phyloP scores from a whole-genome alignment of 1,140 invertebrate genomes.

The Hyles vespertilio region DNA sequence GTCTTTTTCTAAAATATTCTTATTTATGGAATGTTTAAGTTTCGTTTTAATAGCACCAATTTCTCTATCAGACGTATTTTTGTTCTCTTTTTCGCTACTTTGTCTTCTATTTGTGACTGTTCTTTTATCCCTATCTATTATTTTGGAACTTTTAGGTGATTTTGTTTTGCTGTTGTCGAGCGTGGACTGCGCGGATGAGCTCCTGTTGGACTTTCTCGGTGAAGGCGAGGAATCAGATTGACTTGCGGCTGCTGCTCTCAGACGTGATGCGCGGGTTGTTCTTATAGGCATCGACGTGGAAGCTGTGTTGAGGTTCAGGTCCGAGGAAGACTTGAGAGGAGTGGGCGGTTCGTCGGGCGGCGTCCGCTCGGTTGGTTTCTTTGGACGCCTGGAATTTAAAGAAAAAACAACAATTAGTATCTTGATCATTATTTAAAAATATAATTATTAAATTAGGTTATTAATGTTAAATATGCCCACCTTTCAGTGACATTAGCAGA shows the following conservation, averaged over 20 bases:
- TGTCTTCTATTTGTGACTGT: conserved; percentile 44
- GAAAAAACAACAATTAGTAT: conserved; percentile 1
- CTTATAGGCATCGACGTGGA: conserved; percentile 75
- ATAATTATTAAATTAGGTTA: neutral
- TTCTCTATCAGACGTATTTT: conserved; percentile 53
- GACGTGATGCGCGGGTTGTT: conserved; percentile 82
- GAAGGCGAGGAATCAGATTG: conserved; percentile 46
- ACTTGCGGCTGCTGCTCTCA: conserved; percentile 78
- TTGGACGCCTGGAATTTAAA: conserved; percentile 56
- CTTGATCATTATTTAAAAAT: neutral
- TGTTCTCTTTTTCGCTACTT: conserved; percentile 65
- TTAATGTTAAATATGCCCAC: conserved; percentile 21
- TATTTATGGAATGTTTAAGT: conserved; percentile 71
- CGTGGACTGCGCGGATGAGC: conserved; percentile 59
- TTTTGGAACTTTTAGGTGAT: conserved; percentile 52
- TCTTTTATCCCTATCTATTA: conserved; percentile 66
- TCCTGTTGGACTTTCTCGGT: conserved; percentile 58
- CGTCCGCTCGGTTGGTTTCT: conserved; percentile 38
- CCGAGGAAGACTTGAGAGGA: conserved; percentile 65
- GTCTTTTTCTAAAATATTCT: conserved; percentile 71
- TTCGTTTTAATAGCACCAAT: conserved; percentile 73
- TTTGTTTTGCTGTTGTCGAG: conserved; percentile 58
- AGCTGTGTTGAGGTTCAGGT: conserved; percentile 67
- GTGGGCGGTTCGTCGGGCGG: conserved; percentile 48
- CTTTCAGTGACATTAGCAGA: conserved; percentile 66